Evolutionary conservation across 2,797 vertebrate genomes (phyloP).

Genomic region (Pantherophis vulpinus): DNA sequence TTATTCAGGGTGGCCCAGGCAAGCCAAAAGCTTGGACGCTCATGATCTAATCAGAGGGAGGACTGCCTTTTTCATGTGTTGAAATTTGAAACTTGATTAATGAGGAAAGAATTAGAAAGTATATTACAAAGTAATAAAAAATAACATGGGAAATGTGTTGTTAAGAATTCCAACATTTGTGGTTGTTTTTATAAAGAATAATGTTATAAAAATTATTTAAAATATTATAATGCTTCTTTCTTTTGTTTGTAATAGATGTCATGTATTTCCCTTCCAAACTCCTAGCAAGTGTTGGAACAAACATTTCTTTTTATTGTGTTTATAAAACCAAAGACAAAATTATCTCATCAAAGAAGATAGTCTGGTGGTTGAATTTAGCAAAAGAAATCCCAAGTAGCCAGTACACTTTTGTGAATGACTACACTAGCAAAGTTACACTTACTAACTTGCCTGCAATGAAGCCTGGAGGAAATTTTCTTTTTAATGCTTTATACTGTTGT

Average conservation of each 20-base stretch:
- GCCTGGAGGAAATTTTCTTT: constrained; percentile 73
- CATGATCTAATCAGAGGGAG: background rate
- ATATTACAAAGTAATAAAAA: background rate
- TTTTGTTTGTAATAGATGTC: constrained; percentile 67
- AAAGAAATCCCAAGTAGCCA: constrained; percentile 75
- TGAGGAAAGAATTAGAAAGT: background rate
- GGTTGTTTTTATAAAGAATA: background rate
- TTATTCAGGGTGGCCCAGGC: background rate
- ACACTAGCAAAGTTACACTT: constrained; percentile 82
- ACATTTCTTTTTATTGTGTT: constrained; percentile 81
- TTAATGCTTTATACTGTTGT: constrained; percentile 83
- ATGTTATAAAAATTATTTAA: background rate
- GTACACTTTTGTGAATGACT: constrained; percentile 75
- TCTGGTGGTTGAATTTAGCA: constrained; percentile 82
- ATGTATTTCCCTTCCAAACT: constrained; percentile 85
- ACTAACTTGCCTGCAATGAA: constrained; percentile 70
- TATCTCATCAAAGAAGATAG: constrained; percentile 70
- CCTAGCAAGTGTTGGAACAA: constrained; percentile 77
- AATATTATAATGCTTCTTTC: background rate
- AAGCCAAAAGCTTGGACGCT: background rate
- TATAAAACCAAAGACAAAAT: constrained; percentile 76
- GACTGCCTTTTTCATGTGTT: background rate
- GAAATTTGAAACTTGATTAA: background rate
- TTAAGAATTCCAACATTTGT: background rate
- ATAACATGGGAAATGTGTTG: background rate